Conservation (phyloP, 2,113 vertebrate species). For the Crocuta crocuta region DNA sequence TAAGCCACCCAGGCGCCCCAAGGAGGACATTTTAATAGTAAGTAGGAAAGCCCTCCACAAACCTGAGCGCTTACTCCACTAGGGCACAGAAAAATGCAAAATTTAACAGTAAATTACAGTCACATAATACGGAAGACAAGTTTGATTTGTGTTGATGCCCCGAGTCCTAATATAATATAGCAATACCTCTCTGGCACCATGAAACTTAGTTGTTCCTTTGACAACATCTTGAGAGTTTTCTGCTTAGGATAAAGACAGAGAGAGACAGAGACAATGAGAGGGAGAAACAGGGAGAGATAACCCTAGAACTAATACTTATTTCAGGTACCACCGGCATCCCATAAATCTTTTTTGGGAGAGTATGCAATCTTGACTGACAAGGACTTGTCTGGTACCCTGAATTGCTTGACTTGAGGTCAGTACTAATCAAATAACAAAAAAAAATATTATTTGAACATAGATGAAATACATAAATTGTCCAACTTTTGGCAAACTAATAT, state of each 20-base stretch:
- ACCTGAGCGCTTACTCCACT: background rate
- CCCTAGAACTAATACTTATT: conserved; percentile 14
- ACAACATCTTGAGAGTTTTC: background rate
- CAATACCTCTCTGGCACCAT: background rate
- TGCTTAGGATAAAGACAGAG: background rate
- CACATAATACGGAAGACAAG: background rate
- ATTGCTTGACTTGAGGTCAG: background rate
- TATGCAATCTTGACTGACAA: background rate
- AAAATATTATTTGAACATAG: background rate
- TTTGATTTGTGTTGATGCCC: background rate
- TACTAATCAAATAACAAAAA: background rate
- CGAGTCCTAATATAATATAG: background rate
- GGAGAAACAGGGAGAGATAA: background rate
- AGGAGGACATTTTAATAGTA: background rate
- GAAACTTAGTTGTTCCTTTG: conserved; percentile 2
- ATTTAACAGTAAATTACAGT: conserved; percentile 2
- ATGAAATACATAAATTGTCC: background rate
- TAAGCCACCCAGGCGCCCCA: too few relatives aligned
- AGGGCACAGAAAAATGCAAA: background rate
- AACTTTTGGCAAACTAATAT: background rate
- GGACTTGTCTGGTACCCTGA: background rate
- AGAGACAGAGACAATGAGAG: background rate
- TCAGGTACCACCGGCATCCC: background rate
- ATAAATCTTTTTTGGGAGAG: background rate
- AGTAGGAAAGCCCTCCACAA: background rate